Base-by-base conservation (phyloP, 2,797 vertebrate species). In the Cryptoprocta ferox region DNA sequence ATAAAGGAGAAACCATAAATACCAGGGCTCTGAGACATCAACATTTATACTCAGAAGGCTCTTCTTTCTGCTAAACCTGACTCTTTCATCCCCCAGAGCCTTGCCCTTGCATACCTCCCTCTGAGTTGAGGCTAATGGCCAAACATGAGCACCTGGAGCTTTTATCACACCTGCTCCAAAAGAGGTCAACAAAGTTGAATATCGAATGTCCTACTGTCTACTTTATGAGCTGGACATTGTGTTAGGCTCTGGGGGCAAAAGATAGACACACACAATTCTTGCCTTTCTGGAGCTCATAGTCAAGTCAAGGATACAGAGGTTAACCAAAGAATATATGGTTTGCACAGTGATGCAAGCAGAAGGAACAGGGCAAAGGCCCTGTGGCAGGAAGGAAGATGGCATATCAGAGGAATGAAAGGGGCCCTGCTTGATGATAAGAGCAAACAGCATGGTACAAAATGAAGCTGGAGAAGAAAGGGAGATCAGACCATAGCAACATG, bases 1-100 rank as follows among this genome's bases (percentile, higher is more conserved):
- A 97, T 76, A 96, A 91, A 96, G 66, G 39, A 79, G 92, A 98
- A 98, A 95, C 56, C 50, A 81, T 82, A 96, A 97, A 95, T 71
- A 96, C 88, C 88, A 91, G 32, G 50, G 45, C 2, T 82, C 87
- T 3, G 56, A 92, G 86, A 96, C 81, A 95, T 85, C 86, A 96
- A 12, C 89, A 95, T 87, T 94, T 94, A 83, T 63, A 50, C 53
- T 95, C 94, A 80, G 42, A 92, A 95, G 48, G 61, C 66, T 86
- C 97, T 98, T 94, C 50, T 63, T 92, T 56, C 89, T 94, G 63
- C 48, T 86, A 93, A 93, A 90, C 35, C 45, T 59, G 56, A 68
- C 76, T 96, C 79, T 94, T 70, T 81, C 87, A 97, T 93, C 70
- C 86, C 50, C 86, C 50, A 26, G 15, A 87, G 39, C 18, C 50